Evolutionary conservation across 2,888 invertebrate genomes (phyloP).

Genomic region (Phrixothrix hirtus): DNA sequence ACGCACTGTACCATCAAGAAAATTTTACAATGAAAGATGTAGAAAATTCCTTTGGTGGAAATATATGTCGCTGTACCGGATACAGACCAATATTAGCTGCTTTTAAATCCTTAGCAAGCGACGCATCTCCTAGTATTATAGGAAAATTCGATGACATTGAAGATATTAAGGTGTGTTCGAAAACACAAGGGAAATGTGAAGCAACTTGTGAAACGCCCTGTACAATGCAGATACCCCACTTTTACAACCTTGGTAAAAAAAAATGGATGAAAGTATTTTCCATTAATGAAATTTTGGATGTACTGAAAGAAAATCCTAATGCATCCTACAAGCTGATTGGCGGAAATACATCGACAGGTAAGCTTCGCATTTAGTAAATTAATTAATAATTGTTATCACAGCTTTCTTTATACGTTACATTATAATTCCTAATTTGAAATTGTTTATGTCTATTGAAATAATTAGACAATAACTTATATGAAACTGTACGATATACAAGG

Average conservation of each 20-base stretch:
- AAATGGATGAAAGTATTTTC: slow-evolving; percentile 65
- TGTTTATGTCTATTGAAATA: too few species aligned
- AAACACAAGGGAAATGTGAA: slow-evolving; percentile 39
- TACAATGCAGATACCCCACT: slow-evolving; percentile 49
- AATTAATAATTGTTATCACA: too few species aligned
- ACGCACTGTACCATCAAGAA: slow-evolving; percentile 57
- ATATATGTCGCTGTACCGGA: slow-evolving; percentile 75
- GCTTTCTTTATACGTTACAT: too few species aligned
- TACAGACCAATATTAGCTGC: slow-evolving; percentile 67
- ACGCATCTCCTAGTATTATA: slow-evolving; percentile 51
- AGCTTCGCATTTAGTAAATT: too few species aligned
- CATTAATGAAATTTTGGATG: slow-evolving; percentile 62
- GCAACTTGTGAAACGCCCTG: slow-evolving; percentile 49
- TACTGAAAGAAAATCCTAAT: slow-evolving; percentile 55
- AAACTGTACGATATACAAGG: too few species aligned
- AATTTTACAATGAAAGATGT: slow-evolving; percentile 63
- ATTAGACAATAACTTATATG: too few species aligned
- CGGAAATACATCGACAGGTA: slow-evolving; percentile 78
- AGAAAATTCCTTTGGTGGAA: slow-evolving; percentile 72
- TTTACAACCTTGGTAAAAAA: slow-evolving; percentile 49
- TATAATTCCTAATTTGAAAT: too few species aligned
- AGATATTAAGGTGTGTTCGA: slow-evolving; percentile 49
- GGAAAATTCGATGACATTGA: slow-evolving; percentile 54
- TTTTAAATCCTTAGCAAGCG: slow-evolving; percentile 63
- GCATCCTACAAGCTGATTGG: slow-evolving; percentile 66